Evolutionary conservation across 2,888 invertebrate genomes (phyloP).

Genomic region (Drosophila lacicola): DNA sequence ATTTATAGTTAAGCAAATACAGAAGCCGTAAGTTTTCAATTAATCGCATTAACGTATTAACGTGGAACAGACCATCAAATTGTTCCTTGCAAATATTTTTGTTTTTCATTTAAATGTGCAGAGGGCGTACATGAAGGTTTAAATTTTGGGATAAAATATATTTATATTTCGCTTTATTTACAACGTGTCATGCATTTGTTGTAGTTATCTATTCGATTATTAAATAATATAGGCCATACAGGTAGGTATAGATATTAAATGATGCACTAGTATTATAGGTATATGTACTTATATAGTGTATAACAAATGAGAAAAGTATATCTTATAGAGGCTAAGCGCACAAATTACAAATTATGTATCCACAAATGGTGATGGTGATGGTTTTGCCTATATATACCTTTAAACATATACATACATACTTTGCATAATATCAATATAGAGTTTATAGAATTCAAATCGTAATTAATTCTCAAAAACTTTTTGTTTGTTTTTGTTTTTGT

Average conservation of each 20-base stretch:
- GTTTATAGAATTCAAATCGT: constrained; percentile 29
- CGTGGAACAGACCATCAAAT: constrained; percentile 1
- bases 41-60: not conserved
- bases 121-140: constrained; percentile 1
- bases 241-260: constrained; percentile 31
- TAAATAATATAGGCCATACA: constrained; percentile 52
- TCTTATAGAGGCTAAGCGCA: constrained; percentile 53
- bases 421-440: constrained; percentile 18
- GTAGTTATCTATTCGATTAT: constrained; percentile 46
- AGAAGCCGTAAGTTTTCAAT: constrained; percentile 9
- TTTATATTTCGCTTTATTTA: constrained; percentile 60
- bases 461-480: constrained; percentile 1
- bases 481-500: constrained; percentile 11
- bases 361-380: constrained; percentile 47
- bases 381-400: constrained; percentile 16
- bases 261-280: constrained; percentile 5
- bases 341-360: constrained; percentile 28
- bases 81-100: not conserved
- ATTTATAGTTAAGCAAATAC: constrained; percentile 4
- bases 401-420: constrained; percentile 15
- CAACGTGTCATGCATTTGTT: constrained; percentile 54
- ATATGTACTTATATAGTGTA: constrained; percentile 16
- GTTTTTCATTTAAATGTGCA: constrained; percentile 10
- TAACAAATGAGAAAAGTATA: constrained; percentile 50
- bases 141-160: constrained; percentile 14